A percentile compares a stretch with the other conserved stretches of the same genome.
Conservation (phyloP, 2,797 vertebrate genomes). For the Bryconaethiops microstoma region DNA sequence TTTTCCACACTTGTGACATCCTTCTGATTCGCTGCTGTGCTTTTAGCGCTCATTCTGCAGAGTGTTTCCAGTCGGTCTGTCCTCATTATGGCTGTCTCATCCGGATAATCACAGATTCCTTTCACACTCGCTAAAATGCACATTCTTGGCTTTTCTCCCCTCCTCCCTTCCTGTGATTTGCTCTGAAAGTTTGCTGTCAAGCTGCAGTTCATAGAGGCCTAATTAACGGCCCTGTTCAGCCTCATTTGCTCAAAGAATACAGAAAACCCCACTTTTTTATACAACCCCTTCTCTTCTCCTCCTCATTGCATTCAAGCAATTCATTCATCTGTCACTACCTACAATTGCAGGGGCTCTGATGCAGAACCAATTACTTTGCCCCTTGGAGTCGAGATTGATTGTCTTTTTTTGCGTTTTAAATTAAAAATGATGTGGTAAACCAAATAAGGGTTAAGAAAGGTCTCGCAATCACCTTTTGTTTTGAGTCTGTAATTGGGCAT, state of each 20-base stretch:
- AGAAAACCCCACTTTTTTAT: constrained; percentile 67
- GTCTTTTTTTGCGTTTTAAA: constrained; percentile 72
- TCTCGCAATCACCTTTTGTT: constrained; percentile 83
- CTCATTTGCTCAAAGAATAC: constrained; percentile 85
- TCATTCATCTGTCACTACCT: constrained; percentile 83
- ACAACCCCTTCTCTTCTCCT: constrained; percentile 55
- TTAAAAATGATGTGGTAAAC: constrained; percentile 75
- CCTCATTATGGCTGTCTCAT: constrained; percentile 75
- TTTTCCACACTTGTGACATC: constrained; percentile 59
- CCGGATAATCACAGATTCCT: constrained; percentile 73
- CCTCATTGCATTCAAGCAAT: constrained; percentile 80
- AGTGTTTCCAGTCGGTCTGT: constrained; percentile 54
- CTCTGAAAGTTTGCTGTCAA: constrained; percentile 79
- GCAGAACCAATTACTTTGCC: constrained; percentile 87
- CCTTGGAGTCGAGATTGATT: constrained; percentile 81
- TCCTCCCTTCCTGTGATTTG: constrained; percentile 62
- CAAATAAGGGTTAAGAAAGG: constrained; percentile 83
- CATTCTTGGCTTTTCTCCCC: constrained; percentile 23
- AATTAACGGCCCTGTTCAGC: constrained; percentile 83
- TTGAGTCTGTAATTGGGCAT: constrained; percentile 85
- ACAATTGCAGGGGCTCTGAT: constrained; percentile 76
- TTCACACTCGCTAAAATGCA: constrained; percentile 59
- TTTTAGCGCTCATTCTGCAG: constrained; percentile 65
- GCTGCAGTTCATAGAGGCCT: constrained; percentile 79
- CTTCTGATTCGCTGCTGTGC: constrained; percentile 62